A percentile compares a stretch with the other conserved stretches of the same genome.
phyloP scores from a whole-genome alignment of 2,113 vertebrate species.

The Leucoraja erinaceus region DNA sequence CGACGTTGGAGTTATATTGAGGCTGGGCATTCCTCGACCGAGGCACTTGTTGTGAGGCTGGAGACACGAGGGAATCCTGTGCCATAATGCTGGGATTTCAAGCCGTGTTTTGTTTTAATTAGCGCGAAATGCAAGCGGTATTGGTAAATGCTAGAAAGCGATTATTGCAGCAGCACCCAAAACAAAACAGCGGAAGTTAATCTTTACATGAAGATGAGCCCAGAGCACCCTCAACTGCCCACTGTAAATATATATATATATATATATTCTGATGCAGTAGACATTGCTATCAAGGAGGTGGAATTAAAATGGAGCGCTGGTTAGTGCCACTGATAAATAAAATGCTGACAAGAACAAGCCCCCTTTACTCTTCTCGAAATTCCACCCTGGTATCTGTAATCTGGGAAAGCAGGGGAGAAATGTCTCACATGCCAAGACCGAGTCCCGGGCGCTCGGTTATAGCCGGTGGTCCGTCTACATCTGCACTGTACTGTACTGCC shows the following conservation, averaged over 20 bases:
- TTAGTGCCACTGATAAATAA: neutral
- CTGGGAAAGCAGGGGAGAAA: neutral
- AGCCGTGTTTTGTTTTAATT: neutral
- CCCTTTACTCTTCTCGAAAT: neutral
- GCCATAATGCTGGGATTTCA: conserved; percentile 1
- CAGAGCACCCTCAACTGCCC: neutral
- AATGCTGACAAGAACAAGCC: neutral
- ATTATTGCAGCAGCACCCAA: neutral
- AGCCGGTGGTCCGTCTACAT: too few species aligned
- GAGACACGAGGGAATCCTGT: neutral
- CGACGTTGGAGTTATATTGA: too few species aligned
- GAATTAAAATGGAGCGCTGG: too few species aligned
- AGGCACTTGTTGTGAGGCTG: neutral
- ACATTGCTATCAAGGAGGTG: neutral
- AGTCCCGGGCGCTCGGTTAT: too few species aligned
- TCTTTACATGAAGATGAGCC: neutral
- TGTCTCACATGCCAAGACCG: too few species aligned
- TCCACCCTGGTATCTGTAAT: neutral
- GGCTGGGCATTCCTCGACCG: neutral
- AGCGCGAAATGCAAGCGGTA: neutral
- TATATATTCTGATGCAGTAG: neutral
- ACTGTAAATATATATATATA: too few species aligned
- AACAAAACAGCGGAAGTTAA: too few species aligned
- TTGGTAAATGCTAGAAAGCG: neutral
- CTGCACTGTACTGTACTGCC: too few species aligned